Percentiles rank a stretch among this genome's conserved stretches.
phyloP scores from a whole-genome alignment of 2,797 vertebrate genomes.

The Mus caroli region DNA sequence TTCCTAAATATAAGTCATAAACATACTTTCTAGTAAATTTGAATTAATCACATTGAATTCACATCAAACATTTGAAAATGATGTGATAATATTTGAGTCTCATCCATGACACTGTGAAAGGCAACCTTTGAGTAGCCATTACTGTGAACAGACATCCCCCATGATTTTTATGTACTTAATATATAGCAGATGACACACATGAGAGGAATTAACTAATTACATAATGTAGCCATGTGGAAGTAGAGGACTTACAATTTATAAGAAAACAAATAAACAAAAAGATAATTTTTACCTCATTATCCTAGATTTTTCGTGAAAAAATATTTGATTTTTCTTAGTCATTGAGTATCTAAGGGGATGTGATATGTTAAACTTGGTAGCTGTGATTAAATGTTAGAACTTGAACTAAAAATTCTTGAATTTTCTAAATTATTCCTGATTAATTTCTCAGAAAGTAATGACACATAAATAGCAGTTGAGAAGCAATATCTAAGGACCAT shows the following conservation, averaged over 20 bases:
- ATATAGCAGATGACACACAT: neutral
- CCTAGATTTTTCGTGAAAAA: neutral
- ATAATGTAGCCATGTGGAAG: neutral
- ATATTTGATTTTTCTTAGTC: neutral
- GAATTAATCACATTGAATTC: neutral
- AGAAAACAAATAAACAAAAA: neutral
- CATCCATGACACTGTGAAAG: neutral
- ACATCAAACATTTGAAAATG: neutral
- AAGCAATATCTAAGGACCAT: neutral
- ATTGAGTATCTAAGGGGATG: neutral
- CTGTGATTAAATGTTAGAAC: neutral
- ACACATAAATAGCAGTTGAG: neutral
- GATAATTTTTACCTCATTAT: neutral
- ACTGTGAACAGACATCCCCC: neutral
- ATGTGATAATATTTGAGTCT: neutral
- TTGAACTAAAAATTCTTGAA: neutral
- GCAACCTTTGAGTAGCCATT: neutral
- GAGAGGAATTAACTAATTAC: neutral
- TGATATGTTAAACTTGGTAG: neutral
- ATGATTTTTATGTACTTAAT: neutral
- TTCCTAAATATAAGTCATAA: neutral
- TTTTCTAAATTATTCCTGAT: neutral
- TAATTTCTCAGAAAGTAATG: constrained; percentile 4
- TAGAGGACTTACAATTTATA: neutral
- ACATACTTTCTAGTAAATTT: neutral